Evolutionary conservation across 2,113 vertebrate genomes (phyloP), one percentile per base, ranked within the genome.

Genomic region (Serilophus lunatus): DNA sequence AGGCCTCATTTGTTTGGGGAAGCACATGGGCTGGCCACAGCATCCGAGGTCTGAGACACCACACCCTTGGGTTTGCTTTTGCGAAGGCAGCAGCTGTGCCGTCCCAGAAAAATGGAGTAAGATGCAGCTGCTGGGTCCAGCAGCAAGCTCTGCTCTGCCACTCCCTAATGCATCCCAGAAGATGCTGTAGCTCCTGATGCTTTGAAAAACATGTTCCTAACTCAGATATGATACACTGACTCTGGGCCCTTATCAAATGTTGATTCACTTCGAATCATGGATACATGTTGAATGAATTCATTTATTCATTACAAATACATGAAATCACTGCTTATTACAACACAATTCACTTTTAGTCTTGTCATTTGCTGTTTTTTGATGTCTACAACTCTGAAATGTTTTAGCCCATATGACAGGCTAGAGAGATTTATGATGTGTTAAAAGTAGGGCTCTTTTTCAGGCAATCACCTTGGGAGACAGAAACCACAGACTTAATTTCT

Each of bases 101-200:
- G 33, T 84, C 95, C 96, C 83, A 92, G 91, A 82, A 23, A 90
- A 86, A 78, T 0, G 10, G 86, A 63, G 33, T 6, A 4, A 61
- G 89, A 80, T 50, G 87, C 94, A 96, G 94, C 91, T 95, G 96
- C 85, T 33, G 74, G 5, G 80, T 17, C 63, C 40, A 25, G 88
- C 4, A 2, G 76, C 11, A 2, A 68, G 83, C 60, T 29, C 86
- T 68, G 70, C 74, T 82, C 57, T 72, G 70, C 82, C 94, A 59
- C 95, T 97, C 94, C 95, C 96, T 90, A 69, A n/a, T 16, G 70
- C 80, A 92, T 74, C 95, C 88, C 82, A 60, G 86, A 35, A 71
- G 87, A 82, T 1, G 6, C 45, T 2, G 5, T 31, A 13, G 64
- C 80, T 92, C 83, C 77, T 2, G 2, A 13, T 44, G 44, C 60